These are phyloP conservation scores for Equus quagga DNA, from an alignment of 2,113 vertebrate species.

Conservation along the genomic window DNA sequence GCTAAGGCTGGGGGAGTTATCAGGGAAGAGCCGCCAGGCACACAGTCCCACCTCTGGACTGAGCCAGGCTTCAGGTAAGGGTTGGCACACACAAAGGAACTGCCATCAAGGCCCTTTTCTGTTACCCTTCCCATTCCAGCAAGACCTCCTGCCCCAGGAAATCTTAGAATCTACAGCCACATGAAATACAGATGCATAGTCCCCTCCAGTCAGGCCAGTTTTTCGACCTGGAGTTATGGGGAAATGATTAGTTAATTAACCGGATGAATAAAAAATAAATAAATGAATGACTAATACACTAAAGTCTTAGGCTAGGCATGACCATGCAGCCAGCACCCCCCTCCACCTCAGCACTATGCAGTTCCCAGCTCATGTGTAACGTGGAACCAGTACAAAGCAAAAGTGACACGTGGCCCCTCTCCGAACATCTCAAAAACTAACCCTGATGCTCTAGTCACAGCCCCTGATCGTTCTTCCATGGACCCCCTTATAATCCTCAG, in stretches of 20 bases:
- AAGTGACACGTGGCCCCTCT: background rate
- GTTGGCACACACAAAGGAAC: background rate
- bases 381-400: background rate
- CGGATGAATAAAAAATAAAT: constrained; percentile 25
- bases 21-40: background rate
- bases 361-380: background rate
- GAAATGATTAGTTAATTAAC: constrained; percentile 19
- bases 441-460: background rate
- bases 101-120: background rate
- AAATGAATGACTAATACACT: background rate
- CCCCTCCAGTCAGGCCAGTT: background rate
- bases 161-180: constrained; percentile 28
- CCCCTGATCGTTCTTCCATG: background rate
- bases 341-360: background rate
- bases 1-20: background rate
- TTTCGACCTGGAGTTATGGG: background rate
- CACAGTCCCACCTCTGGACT: constrained; percentile 30
- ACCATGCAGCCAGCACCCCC: background rate
- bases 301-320: background rate
- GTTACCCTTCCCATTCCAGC: constrained; percentile 23
- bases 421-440: background rate
- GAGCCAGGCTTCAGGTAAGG: background rate
- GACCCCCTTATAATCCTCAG: background rate
- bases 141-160: constrained; percentile 19
- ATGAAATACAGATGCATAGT: background rate